phyloP scores from a whole-genome alignment of 2,797 vertebrate genomes.

The Anabas testudineus region DNA sequence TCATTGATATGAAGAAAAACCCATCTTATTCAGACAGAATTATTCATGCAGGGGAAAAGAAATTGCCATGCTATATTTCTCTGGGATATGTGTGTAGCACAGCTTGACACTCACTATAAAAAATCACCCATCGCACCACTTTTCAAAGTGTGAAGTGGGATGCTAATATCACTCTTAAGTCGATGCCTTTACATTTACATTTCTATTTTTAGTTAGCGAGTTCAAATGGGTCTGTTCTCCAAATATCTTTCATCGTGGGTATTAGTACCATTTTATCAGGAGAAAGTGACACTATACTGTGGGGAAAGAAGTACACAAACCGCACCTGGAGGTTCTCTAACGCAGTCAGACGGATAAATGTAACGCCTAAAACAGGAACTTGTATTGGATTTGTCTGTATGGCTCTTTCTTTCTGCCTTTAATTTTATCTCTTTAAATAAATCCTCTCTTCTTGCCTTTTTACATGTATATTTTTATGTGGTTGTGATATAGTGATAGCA shows the following conservation, averaged over 20 bases:
- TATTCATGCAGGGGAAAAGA: constrained; percentile 82
- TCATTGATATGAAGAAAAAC: constrained; percentile 81
- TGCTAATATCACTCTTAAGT: constrained; percentile 76
- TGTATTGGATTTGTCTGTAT: constrained; percentile 18
- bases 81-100: constrained; percentile 66
- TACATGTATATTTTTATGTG: constrained; percentile 25
- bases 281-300: constrained; percentile 32
- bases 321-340: constrained; percentile 66
- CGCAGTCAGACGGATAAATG: constrained; percentile 50
- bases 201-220: constrained; percentile 76
- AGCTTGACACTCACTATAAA: constrained; percentile 69
- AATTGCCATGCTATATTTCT: constrained; percentile 78
- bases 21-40: constrained; percentile 83
- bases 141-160: constrained; percentile 77
- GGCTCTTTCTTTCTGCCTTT: constrained; percentile 6
- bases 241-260: constrained; percentile 54
- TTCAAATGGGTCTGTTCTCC: constrained; percentile 63
- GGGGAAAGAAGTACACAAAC: constrained; percentile 45
- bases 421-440: constrained; percentile 25
- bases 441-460: constrained; percentile 28
- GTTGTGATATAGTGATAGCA: constrained; percentile 47
- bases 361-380: constrained; percentile 22
- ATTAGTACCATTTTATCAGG: constrained; percentile 47
- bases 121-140: constrained; percentile 65
- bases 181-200: constrained; percentile 68